Evolutionary conservation across 2,888 invertebrate genomes (phyloP), one percentile per base, ranked within the genome.

Genomic region (Chouioia cunea): DNA sequence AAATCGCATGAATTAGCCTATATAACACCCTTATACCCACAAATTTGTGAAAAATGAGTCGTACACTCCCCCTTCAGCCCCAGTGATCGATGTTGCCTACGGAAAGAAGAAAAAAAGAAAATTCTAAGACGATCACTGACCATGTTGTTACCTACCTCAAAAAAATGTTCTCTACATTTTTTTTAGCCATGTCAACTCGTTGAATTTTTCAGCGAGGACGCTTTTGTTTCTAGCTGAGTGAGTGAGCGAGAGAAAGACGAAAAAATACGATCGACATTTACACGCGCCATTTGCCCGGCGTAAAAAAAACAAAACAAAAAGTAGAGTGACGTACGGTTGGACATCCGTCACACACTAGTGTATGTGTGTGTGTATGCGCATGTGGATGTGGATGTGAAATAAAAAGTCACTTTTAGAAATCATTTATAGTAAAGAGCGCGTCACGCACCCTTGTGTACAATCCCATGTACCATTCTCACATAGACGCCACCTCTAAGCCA

Each of bases 401-500:
- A 59, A 65, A 36, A 36, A 36, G 36, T 36, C 36, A 36, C 65
- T 36, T 63, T 65, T 65, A 53, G 65, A 65, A 70, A 70, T 70
- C 70, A 70, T 70, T 70, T 70, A 63, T 65, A 57, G 58, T 46
- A n/a, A n/a, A n/a, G n/a, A 12, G 22, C 60, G 56, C 48, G 52
- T 15, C 20, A 50, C 52, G 57, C 56, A 62, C 62, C 10, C 36
- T 12, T 10, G 36, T 36, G 36, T 36, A 36, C 12, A 36, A 36
- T 36, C 36, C 36, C 27, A 27, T 27, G 6, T 27, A 27, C 27
- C 6, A 36, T 6, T 1, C 4, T 36, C 36, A 12, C 36, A 10
- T 36, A 10, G 36, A 36, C 36, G 12, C 36, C 36, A 18, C 56
- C 63, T 77, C 78, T 76, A 80, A 81, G 79, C 80, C 80, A 78